These are phyloP conservation scores for Bergia sp. DNA, from an alignment of 92 coral and sea anemone species.

Conservation along the genomic window DNA sequence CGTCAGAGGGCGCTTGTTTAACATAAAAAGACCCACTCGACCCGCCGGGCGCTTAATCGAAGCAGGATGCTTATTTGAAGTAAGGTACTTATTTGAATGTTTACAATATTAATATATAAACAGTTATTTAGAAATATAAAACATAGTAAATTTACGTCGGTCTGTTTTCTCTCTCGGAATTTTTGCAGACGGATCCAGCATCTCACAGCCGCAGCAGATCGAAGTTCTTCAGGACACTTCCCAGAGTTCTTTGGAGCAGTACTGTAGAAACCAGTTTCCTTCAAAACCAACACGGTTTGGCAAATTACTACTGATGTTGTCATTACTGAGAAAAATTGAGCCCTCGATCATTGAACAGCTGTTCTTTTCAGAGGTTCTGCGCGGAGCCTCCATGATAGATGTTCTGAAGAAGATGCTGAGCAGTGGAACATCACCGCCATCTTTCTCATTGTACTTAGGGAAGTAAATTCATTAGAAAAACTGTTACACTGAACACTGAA, in stretches of 20 bases:
- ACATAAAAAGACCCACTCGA: too few species aligned
- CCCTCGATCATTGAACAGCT: slow-evolving; percentile 88
- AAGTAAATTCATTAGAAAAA: background rate
- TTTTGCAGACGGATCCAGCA: slow-evolving; percentile 79
- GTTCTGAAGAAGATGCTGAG: slow-evolving; percentile 84
- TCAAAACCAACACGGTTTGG: slow-evolving; percentile 85
- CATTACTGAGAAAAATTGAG: slow-evolving; percentile 82
- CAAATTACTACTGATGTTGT: slow-evolving; percentile 85
- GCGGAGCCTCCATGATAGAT: slow-evolving; percentile 91
- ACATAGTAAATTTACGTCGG: background rate
- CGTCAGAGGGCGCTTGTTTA: too few species aligned
- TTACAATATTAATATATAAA: too few species aligned
- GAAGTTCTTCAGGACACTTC: slow-evolving; percentile 89
- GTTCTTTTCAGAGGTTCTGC: slow-evolving; percentile 86
- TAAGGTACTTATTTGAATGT: too few species aligned
- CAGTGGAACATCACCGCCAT: slow-evolving; percentile 50
- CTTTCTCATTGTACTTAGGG: slow-evolving; percentile 33
- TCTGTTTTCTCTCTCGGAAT: background rate
- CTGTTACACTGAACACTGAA: background rate
- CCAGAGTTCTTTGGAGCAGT: slow-evolving; percentile 89
- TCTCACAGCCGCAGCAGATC: slow-evolving; percentile 76
- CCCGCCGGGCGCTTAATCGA: too few species aligned
- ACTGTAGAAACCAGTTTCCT: slow-evolving; percentile 83
- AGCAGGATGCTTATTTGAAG: too few species aligned
- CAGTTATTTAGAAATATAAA: background rate